Evolutionary conservation across 2,888 invertebrate species (phyloP).

Genomic region (Epinotia ramella): DNA sequence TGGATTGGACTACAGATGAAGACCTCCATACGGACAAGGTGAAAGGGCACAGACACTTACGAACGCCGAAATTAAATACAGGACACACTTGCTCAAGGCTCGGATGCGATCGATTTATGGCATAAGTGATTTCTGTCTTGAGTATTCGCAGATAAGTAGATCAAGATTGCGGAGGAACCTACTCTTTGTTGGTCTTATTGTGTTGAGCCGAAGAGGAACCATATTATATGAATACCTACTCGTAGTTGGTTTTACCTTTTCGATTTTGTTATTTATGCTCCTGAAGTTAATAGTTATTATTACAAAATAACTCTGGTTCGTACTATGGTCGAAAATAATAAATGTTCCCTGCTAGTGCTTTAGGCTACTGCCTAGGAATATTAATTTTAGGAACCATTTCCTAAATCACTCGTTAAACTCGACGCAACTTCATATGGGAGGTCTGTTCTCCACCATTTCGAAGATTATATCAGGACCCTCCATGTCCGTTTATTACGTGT

Average conservation of each 20-base stretch:
- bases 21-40: conserved; percentile 61
- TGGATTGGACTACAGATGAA: conserved; percentile 63
- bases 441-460: background rate
- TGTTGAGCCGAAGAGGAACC: background rate
- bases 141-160: conserved; percentile 45
- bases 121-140: conserved; percentile 61
- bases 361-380: background rate
- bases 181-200: conserved; percentile 16
- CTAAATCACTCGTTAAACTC: background rate
- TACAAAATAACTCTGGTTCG: background rate
- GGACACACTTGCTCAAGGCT: conserved; percentile 73
- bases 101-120: conserved; percentile 72
- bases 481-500: conserved; percentile 35
- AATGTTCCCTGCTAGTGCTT: too few species aligned
- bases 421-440: background rate
- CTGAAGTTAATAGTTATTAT: background rate
- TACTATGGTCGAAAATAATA: background rate
- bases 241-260: background rate
- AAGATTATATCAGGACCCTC: conserved; percentile 18
- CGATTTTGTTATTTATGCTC: background rate
- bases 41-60: conserved; percentile 59
- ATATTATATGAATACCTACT: background rate
- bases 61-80: conserved; percentile 78
- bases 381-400: background rate
- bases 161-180: conserved; percentile 39